phyloP scores from a whole-genome alignment of 2,888 invertebrate species.

The Himalopsyche japonica region DNA sequence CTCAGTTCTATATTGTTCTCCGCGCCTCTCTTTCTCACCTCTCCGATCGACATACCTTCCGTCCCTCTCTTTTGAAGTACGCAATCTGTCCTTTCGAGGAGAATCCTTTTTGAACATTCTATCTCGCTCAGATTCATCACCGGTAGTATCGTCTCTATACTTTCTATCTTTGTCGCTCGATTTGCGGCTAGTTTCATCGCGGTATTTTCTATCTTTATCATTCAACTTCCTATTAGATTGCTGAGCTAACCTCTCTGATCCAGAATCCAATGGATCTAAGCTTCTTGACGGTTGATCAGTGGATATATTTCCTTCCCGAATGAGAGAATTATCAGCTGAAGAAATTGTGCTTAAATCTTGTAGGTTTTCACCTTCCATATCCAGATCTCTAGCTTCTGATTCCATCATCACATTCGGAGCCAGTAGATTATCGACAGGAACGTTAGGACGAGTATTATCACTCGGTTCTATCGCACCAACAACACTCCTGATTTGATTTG shows the following conservation, averaged over 20 bases:
- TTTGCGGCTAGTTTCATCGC: slow-evolving; percentile 52
- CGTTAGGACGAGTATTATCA: slow-evolving; percentile 43
- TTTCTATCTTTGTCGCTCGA: slow-evolving; percentile 35
- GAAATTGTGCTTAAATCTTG: slow-evolving; percentile 52
- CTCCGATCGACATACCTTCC: slow-evolving; percentile 46
- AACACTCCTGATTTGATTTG: slow-evolving; percentile 48
- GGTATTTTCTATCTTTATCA: slow-evolving; percentile 42
- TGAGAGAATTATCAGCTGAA: slow-evolving; percentile 49
- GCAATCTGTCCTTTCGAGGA: slow-evolving; percentile 36
- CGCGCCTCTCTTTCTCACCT: slow-evolving; percentile 47
- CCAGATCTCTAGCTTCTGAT: slow-evolving; percentile 58
- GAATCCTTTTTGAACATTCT: slow-evolving; percentile 46
- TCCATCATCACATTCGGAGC: slow-evolving; percentile 40
- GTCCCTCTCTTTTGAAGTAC: slow-evolving; percentile 37
- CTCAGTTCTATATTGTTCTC: slow-evolving; percentile 50
- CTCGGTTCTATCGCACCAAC: slow-evolving; percentile 47
- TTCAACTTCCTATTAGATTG: slow-evolving; percentile 47
- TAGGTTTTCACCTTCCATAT: slow-evolving; percentile 64
- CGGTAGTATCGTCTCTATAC: slow-evolving; percentile 50
- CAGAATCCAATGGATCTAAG: slow-evolving; percentile 49
- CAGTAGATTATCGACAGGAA: slow-evolving; percentile 43
- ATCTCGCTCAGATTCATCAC: slow-evolving; percentile 56
- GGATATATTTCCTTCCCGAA: slow-evolving; percentile 58
- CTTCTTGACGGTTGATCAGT: slow-evolving; percentile 50
- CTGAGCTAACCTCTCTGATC: slow-evolving; percentile 47